Base-by-base conservation (phyloP, 2,888 invertebrate species). In the Azorinus chamasolen region DNA sequence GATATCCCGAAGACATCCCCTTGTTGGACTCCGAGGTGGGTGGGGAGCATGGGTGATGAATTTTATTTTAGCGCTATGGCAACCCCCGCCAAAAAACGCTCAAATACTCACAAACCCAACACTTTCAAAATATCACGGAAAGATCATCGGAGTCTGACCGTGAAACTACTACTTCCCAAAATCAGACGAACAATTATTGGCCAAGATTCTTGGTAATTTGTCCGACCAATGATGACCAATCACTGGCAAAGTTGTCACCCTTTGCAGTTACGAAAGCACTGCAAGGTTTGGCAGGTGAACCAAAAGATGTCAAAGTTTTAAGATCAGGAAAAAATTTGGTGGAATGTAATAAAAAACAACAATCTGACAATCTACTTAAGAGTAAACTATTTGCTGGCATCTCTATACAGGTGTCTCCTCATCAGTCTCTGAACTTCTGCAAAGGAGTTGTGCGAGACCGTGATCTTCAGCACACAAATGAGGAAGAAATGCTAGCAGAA, bases 11-110 rank as follows among this genome's bases (percentile, higher is more conserved):
- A 12, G 2, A 43, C 43, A 14, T 24, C 57, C 57, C 57, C 41
- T 43, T 43, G 57, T 57, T 41, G 57, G 57, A 37, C 57, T 57
- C 57, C 41, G 22, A 6, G 57, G 57, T 20, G 57, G 57, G 57
- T 57, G 57, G 57, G 18, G 41, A 43, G 24, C 43, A 43, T 43
- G 22, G 24, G 1, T 22, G 43, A 43, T 43, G 57, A 57, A 57
- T 14, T 12, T 24, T 20, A 0, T 18, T 0, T 22, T 20, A 55
- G 2, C 2, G 39, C 32, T 39, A 55, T 55, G 55, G 39, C 37
- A 1, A 12, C 3, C 14, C 20, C 32, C 4, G 32, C 10, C 10
- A 4, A 32, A 6, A 32, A 32, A 6, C 32, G 32, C 32, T 32
- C 32, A 6, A 32, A 32, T 32, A 32, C n/a, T n/a, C n/a, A 10